Percentiles rank a stretch among this genome's conserved stretches.
phyloP scores from a whole-genome alignment of 2,113 vertebrate genomes.

The Microtus richardsoni region DNA sequence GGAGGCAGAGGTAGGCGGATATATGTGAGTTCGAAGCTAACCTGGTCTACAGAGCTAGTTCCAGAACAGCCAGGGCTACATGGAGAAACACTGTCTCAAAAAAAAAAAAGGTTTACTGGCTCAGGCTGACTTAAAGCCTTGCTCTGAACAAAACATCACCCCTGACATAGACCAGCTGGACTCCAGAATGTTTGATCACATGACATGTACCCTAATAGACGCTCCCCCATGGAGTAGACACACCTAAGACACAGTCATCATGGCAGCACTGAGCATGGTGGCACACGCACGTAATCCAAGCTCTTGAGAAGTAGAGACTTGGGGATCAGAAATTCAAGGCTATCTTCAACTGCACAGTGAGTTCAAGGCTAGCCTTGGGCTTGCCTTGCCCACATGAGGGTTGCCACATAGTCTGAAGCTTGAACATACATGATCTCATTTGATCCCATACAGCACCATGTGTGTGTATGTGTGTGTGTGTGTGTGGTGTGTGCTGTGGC shows the following conservation, averaged over 20 bases:
- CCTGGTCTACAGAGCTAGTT: no score
- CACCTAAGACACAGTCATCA: accelerated
- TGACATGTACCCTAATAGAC: accelerated
- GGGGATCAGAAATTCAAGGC: background rate
- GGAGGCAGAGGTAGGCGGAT: no score
- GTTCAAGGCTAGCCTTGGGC: background rate
- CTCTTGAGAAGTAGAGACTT: background rate
- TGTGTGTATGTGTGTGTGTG: background rate
- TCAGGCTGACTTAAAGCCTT: background rate
- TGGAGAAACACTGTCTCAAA: no score
- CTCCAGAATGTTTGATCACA: background rate
- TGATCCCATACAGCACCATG: background rate
- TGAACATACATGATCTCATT: background rate
- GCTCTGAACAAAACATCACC: background rate
- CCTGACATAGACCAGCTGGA: background rate
- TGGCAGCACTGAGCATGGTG: background rate
- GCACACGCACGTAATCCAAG: background rate
- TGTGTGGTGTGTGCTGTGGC: background rate
- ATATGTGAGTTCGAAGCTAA: no score
- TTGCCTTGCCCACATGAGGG: background rate
- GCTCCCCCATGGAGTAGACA: accelerated
- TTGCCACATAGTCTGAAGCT: background rate
- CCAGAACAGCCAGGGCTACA: no score
- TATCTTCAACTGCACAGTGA: background rate
- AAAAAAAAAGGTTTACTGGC: no score